Evolutionary conservation across 2,797 vertebrate genomes (phyloP).

Genomic region (Furcifer pardalis): DNA sequence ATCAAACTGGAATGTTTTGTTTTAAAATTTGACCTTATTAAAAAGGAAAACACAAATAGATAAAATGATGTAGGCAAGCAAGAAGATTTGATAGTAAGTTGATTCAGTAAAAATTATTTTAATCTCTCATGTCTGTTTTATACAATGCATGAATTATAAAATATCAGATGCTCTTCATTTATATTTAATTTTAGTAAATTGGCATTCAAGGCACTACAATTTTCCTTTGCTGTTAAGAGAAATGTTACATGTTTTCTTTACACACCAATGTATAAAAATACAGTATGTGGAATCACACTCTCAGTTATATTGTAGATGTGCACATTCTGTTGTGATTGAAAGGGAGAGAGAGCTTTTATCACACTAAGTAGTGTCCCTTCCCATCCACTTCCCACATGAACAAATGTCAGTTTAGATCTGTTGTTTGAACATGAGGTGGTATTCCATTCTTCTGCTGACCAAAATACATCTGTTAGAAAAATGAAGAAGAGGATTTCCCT

Average conservation of each 20-base stretch:
- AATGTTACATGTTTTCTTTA: no score
- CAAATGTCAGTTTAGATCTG: not conserved
- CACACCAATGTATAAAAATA: no score
- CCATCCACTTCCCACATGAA: not conserved
- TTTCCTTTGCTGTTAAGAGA: no score
- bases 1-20: no score
- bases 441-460: no score
- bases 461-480: not conserved
- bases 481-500: not conserved
- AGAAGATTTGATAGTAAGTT: not conserved
- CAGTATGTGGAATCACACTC: no score
- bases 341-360: not conserved
- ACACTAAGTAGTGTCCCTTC: not conserved
- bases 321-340: not conserved
- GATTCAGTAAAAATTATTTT: no score
- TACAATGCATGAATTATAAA: not conserved
- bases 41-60: not conserved
- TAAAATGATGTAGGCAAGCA: not conserved
- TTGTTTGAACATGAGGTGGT: not conserved
- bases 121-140: not conserved
- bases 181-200: no score
- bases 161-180: no score
- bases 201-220: no score
- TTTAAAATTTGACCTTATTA: not conserved
- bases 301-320: not conserved